phyloP scores from a whole-genome alignment of 2,113 vertebrate genomes.

The Caloenas nicobarica region DNA sequence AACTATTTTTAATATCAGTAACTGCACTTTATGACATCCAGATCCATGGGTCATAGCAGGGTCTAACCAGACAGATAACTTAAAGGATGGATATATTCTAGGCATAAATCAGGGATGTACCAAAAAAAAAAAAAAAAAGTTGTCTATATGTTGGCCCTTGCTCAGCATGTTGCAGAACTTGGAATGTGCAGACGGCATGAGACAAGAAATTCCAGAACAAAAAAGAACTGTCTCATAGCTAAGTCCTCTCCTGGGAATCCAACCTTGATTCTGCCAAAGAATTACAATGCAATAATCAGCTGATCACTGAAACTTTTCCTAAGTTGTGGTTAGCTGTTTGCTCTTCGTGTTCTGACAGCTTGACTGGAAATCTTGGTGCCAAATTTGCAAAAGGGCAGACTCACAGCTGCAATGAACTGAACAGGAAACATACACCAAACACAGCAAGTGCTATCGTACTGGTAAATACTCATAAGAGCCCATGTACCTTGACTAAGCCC shows the following conservation, averaged over 20 bases:
- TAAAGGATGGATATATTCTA: not conserved
- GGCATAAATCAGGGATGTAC: not conserved
- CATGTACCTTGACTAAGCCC: not conserved
- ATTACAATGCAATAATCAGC: not conserved
- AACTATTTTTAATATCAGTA: not conserved
- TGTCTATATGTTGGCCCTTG: not conserved
- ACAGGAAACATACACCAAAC: accelerated
- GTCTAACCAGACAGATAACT: not conserved
- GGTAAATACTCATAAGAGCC: accelerated
- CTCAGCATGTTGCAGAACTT: not conserved
- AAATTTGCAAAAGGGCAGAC: not conserved
- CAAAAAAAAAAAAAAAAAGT: not conserved
- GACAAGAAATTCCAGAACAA: not conserved
- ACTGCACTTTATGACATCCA: not conserved
- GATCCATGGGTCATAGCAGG: not conserved
- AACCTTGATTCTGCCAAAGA: not conserved
- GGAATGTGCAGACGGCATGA: not conserved
- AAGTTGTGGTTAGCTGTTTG: not conserved
- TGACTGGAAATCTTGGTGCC: not conserved
- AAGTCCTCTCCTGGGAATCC: not conserved
- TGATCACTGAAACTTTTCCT: not conserved
- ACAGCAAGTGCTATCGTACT: not conserved
- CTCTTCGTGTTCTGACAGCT: not conserved
- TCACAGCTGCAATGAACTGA: not conserved
- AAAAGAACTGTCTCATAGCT: not conserved